phyloP scores from a whole-genome alignment of 2,113 vertebrate genomes.

The Brienomyrus longianalis region DNA sequence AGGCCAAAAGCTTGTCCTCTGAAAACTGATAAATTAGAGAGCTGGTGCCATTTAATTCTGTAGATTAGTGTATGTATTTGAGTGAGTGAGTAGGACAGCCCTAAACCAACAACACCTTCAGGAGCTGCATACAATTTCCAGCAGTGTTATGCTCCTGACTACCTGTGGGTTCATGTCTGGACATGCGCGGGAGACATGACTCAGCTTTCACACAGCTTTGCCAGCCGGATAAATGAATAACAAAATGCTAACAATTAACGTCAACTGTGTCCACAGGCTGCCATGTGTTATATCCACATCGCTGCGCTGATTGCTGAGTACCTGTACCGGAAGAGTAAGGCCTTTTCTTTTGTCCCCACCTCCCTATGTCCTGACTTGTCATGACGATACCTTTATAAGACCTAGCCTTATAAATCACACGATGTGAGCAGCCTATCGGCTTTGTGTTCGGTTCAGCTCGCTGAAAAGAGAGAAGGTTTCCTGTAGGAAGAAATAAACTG shows the following conservation, averaged over 20 bases:
- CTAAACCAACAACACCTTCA: neutral
- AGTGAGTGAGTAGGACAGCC: neutral
- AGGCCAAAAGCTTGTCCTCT: neutral
- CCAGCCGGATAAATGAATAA: neutral
- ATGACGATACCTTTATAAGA: too few relatives aligned
- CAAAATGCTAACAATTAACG: neutral
- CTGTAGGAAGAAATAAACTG: neutral
- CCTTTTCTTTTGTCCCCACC: neutral
- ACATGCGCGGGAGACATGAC: neutral
- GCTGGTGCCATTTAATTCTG: neutral
- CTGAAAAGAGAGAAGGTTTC: neutral
- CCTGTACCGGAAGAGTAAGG: conserved; percentile 90
- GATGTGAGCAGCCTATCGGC: neutral
- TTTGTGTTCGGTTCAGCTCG: neutral
- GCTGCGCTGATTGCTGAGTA: conserved; percentile 91
- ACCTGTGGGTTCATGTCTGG: neutral
- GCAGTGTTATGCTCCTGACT: conserved; percentile 1
- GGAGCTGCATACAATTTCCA: neutral
- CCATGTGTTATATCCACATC: conserved; percentile 91
- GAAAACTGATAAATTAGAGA: neutral
- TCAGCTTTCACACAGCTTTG: neutral
- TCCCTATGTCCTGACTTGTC: neutral
- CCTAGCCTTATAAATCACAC: neutral
- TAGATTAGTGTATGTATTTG: neutral
- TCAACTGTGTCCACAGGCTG: conserved; percentile 64